A percentile compares a stretch with the other conserved stretches of the same genome.
Conservation (phyloP, 2,113 vertebrate genomes). For the Lathamus discolor region DNA sequence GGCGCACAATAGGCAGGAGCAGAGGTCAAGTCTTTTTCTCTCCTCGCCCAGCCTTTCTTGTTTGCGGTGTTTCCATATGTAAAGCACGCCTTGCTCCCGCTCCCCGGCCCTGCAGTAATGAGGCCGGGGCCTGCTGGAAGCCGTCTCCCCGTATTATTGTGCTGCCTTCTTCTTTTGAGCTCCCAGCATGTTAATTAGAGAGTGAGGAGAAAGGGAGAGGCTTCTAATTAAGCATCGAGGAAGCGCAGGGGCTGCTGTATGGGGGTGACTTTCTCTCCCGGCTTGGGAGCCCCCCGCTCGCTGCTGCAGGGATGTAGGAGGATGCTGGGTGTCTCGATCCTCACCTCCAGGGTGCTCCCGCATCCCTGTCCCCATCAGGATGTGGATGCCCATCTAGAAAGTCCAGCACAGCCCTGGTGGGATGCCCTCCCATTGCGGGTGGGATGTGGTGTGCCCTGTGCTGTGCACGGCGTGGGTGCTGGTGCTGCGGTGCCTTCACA, state of each 20-base stretch:
- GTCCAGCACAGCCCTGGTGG: not conserved
- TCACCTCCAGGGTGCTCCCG: rapidly evolving
- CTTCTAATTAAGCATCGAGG: constrained; percentile 86
- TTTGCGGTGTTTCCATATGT: constrained; percentile 74
- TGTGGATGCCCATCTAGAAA: not conserved
- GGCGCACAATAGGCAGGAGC: constrained; percentile 63
- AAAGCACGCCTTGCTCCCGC: constrained; percentile 51
- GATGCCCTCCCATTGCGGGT: rapidly evolving
- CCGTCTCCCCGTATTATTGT: constrained; percentile 74
- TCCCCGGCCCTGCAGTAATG: constrained; percentile 73
- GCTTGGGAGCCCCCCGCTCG: constrained; percentile 31
- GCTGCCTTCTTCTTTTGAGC: constrained; percentile 75
- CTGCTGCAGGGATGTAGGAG: not conserved
- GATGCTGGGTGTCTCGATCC: not conserved
- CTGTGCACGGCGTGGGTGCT: rapidly evolving
- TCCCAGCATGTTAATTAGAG: constrained; percentile 84
- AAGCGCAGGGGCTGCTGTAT: constrained; percentile 66
- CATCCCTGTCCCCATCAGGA: rapidly evolving
- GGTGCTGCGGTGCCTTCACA: rapidly evolving
- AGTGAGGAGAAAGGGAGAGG: constrained; percentile 79
- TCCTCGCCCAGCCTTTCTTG: constrained; percentile 69
- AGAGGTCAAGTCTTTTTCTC: constrained; percentile 73
- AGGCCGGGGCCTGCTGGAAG: constrained; percentile 75
- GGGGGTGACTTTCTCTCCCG: constrained; percentile 83
- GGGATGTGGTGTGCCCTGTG: rapidly evolving